Evolutionary conservation across 1,140 invertebrate species (phyloP), one percentile per base, ranked within the genome.

Genomic region (Melanaphis sacchari): DNA sequence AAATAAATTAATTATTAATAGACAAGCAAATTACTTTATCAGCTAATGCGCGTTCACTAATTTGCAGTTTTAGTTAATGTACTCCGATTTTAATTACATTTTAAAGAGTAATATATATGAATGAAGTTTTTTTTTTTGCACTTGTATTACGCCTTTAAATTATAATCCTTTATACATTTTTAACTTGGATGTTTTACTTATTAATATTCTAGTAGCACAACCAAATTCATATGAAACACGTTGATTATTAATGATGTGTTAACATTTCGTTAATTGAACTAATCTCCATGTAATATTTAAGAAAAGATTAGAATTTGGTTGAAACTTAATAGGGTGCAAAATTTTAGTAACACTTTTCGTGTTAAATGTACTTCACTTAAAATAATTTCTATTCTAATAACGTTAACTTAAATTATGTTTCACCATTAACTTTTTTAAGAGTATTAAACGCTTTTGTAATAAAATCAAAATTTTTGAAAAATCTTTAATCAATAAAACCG

Each of bases 191-290:
- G 59, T n/a, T n/a, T 66, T n/a, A 66, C 11, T 76, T n/a, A n/a
- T 76, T 76, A 76, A 76, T 76, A 76, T n/a, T 76, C 31, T 76
- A 66, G 59, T 21, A 76, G n/a, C 31, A 76, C 59, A 18, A 21
- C n/a, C 59, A 76, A 76, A 76, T 76, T 76, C 59, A 76, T n/a
- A 76, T n/a, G n/a, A 76, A 76, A 76, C 59, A n/a, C 59, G n/a
- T 76, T 76, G 59, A 18, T 76, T 76, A 76, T 76, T 76, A 76
- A 76, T 76, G 59, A 76, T 76, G n/a, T 76, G 59, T n/a, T 76
- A 76, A 76, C 59, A 76, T n/a, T n/a, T 15, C n/a, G 31, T 76
- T 76, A 76, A 76, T 76, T 76, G 31, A 76, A 76, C 59, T 76
- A 76, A 76, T 76, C 36, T 76, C 5, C 4, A 21, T 76, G 59